phyloP scores from a whole-genome alignment of 2,888 invertebrate species.

The Adela reaumurella region DNA sequence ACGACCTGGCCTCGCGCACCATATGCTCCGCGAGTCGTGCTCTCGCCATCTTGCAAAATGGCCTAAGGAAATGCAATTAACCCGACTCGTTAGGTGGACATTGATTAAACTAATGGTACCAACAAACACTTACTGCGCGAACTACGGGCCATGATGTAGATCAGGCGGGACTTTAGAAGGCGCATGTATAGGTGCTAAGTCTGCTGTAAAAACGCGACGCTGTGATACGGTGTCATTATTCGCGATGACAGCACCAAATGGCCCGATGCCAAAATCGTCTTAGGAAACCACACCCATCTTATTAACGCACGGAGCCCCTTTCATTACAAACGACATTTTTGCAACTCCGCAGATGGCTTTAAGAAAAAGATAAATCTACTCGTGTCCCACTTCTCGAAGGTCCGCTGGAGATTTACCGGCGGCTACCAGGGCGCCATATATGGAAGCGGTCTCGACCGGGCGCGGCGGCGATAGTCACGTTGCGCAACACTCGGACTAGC shows the following conservation, averaged over 20 bases:
- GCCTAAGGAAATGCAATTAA: neutral
- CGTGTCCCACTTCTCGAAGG: neutral
- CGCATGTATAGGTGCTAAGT: no score
- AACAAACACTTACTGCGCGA: no score
- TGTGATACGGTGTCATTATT: no score
- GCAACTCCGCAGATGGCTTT: neutral
- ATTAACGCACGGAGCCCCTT: no score
- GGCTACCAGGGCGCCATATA: neutral
- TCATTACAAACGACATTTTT: neutral
- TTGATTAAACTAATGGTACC: no score
- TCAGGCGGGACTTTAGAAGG: no score
- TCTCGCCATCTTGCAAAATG: neutral
- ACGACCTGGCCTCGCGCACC: neutral
- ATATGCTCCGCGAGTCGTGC: neutral
- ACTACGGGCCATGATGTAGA: no score
- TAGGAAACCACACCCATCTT: no score
- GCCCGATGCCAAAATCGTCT: no score
- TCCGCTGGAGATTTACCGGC: neutral
- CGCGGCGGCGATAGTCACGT: neutral
- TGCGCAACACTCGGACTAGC: neutral
- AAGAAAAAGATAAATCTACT: neutral
- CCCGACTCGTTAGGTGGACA: neutral
- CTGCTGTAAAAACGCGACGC: no score
- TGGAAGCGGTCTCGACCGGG: neutral
- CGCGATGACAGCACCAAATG: no score